Evolutionary conservation across 1,140 invertebrate species (phyloP).

Genomic region (Drosophila pallidifrons): DNA sequence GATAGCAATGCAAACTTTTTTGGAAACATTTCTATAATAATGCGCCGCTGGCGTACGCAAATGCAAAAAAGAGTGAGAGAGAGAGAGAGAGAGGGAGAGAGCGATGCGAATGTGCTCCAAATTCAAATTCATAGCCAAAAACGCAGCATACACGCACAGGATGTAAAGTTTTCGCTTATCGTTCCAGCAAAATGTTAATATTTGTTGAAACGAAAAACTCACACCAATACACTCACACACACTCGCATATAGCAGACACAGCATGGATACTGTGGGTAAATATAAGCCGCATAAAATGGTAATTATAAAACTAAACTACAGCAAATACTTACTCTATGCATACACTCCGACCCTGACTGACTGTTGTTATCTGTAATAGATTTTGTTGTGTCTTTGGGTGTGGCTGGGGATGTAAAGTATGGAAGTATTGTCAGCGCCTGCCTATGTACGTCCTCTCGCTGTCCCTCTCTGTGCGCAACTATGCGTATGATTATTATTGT

Average conservation of each 20-base stretch:
- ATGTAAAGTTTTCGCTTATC: constrained; percentile 76
- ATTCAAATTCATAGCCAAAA: constrained; percentile 54
- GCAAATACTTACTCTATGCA: constrained; percentile 46
- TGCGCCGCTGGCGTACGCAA: constrained; percentile 60
- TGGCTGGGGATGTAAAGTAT: not conserved
- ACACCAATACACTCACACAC: not conserved
- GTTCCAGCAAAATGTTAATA: constrained; percentile 79
- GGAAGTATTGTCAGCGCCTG: not conserved
- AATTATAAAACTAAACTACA: constrained; percentile 79
- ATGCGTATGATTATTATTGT: constrained; percentile 82
- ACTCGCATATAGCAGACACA: not conserved
- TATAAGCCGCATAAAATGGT: constrained; percentile 77
- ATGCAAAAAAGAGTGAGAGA: not conserved
- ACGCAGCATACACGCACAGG: constrained; percentile 34
- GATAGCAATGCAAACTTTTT: constrained; percentile 77
- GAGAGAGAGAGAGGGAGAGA: not conserved
- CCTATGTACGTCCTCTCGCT: not conserved
- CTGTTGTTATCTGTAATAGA: constrained; percentile 71
- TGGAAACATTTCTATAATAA: constrained; percentile 80
- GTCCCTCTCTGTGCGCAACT: constrained; percentile 52
- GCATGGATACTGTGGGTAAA: constrained; percentile 58
- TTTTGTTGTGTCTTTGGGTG: constrained; percentile 51
- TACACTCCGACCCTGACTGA: not conserved
- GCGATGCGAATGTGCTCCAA: constrained; percentile 6
- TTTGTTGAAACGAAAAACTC: constrained; percentile 74